These are phyloP conservation scores for Fissipunctia ypsillon DNA, from an alignment of 2,888 invertebrate genomes.

Conservation along the genomic window DNA sequence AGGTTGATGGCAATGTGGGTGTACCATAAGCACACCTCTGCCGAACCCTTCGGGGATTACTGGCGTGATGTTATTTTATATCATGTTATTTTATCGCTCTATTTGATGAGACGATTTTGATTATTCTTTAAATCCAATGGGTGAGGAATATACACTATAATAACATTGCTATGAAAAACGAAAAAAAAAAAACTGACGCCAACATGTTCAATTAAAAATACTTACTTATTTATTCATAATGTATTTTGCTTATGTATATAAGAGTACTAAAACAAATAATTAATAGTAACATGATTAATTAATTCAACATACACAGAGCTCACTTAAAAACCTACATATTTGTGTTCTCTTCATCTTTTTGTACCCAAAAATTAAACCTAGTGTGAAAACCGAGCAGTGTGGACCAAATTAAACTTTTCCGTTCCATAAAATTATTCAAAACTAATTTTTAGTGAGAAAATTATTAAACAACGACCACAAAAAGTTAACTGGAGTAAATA, in stretches of 20 bases:
- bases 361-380: neutral
- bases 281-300: too few relatives aligned
- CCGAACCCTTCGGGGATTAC: too few relatives aligned
- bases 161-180: neutral
- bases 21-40: too few relatives aligned
- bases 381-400: neutral
- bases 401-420: constrained; percentile 30
- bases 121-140: too few relatives aligned
- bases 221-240: neutral
- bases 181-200: neutral
- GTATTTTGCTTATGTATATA: neutral
- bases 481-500: constrained; percentile 16
- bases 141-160: neutral
- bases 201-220: neutral
- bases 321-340: constrained; percentile 7
- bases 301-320: neutral
- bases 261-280: neutral
- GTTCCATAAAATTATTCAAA: constrained; percentile 27
- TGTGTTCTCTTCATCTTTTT: neutral
- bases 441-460: constrained; percentile 28
- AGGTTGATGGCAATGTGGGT: too few relatives aligned
- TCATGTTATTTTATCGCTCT: neutral
- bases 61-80: too few relatives aligned
- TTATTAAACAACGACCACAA: constrained; percentile 13
- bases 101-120: neutral